phyloP scores from a whole-genome alignment of 1,140 invertebrate species.

The Limonius californicus region DNA sequence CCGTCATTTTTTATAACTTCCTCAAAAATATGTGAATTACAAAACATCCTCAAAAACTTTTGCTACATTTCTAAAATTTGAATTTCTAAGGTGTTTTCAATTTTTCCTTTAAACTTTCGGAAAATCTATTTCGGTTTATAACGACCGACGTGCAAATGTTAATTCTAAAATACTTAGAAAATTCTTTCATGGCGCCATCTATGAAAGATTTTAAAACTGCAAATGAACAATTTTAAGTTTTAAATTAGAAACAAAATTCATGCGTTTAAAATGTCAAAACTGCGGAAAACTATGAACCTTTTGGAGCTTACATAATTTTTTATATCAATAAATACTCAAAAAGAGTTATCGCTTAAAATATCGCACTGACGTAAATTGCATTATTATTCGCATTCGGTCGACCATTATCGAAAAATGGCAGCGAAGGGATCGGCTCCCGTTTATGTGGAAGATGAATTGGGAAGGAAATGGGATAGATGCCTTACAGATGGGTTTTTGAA shows the following conservation, averaged over 20 bases:
- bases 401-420: constrained; percentile 9
- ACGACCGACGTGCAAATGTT: too few relatives aligned
- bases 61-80: too few relatives aligned
- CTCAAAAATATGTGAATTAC: too few relatives aligned
- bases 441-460: constrained; percentile 53
- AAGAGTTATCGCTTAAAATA: neutral
- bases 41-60: too few relatives aligned
- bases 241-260: neutral
- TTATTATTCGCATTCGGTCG: neutral
- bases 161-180: too few relatives aligned
- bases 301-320: neutral
- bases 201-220: too few relatives aligned
- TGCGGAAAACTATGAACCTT: neutral
- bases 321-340: neutral
- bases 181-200: too few relatives aligned
- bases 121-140: too few relatives aligned
- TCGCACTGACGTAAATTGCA: neutral
- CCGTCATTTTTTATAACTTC: too few relatives aligned
- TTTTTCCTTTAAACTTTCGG: too few relatives aligned
- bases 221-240: too few relatives aligned
- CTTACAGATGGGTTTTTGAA: constrained; percentile 59
- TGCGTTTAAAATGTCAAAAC: neutral
- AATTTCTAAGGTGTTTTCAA: too few relatives aligned
- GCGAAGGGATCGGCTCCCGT: neutral
- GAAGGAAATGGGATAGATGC: constrained; percentile 58